These are phyloP conservation scores for Oxyura jamaicensis DNA, from an alignment of 2,113 vertebrate species.

Conservation along the genomic window DNA sequence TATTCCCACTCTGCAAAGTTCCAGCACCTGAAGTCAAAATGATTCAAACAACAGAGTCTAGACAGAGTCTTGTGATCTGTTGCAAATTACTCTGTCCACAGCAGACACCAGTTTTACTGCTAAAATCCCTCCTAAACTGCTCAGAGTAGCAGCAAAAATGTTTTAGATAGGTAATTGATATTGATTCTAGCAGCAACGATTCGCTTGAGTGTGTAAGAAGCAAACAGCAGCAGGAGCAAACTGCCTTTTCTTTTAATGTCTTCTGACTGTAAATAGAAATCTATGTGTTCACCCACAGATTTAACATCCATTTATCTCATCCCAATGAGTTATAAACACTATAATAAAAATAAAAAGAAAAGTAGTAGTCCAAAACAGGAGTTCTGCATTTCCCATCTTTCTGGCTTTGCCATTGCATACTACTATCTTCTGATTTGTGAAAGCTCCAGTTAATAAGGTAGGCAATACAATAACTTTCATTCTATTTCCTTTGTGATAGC, in stretches of 20 bases:
- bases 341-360: neutral
- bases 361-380: neutral
- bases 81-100: neutral
- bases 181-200: neutral
- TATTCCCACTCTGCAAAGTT: neutral
- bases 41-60: neutral
- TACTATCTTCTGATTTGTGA: neutral
- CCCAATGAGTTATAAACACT: neutral
- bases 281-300: neutral
- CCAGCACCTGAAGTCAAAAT: neutral
- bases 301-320: neutral
- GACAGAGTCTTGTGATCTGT: neutral
- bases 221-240: neutral
- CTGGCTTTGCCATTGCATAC: neutral
- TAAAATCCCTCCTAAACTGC: neutral
- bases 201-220: neutral
- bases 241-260: neutral
- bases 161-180: neutral
- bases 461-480: neutral
- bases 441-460: neutral
- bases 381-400: neutral
- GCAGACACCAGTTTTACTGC: neutral
- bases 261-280: conserved; percentile 2
- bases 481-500: neutral
- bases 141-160: neutral